Base-by-base conservation (phyloP, 2,797 vertebrate species). In the Luscinia megarhynchos region DNA sequence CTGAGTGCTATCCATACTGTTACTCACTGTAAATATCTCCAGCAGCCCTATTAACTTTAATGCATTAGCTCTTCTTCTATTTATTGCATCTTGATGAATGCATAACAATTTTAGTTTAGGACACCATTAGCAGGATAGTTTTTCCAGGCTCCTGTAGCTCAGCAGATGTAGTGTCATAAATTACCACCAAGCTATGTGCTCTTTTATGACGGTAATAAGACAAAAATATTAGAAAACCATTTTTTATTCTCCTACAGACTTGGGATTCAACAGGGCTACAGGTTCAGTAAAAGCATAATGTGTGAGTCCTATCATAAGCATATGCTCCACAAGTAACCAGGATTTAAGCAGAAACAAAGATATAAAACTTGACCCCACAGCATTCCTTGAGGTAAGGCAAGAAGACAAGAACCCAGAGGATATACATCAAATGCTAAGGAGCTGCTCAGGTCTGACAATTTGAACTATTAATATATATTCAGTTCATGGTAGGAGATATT, bases 101-200 rank as follows among this genome's bases (percentile, higher is more conserved):
- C 72, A 92, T 95, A 95, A 95, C 94, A 95, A 95, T 89, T 95
- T 95, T 95, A 93, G 88, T 90, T 94, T 93, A 94, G 59, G 66
- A 85, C 43, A 89, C 73, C 87, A 81, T 92, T 95, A 95, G 29
- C 45, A 93, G 69, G 63, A 90, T 63, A 89, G 90, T 81, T 96
- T 94, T 94, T 93, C 66, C 54, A 90, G 89, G 90, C 77, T 93
- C 53, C 74, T 93, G 83, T 85, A 94, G 83, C 59, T 94, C 74
- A 86, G 90, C 63, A 95, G 82, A 94, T 91, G 67, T 59, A 82
- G 38, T 64, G 32, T 58, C 48, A 91, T 95, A 95, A 93, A 93
- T 86, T 82, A 81, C 15, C 21, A 58, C 36, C 78, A 77, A 89
- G 50, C 54, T 80, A 54, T 3, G 1, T 58, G 41, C 5, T 54